Percentiles rank a stretch among this genome's conserved stretches.
Conservation (phyloP, 30 jellyfish, hydroid and myxozoan genomes). For the Mastigias papua region DNA sequence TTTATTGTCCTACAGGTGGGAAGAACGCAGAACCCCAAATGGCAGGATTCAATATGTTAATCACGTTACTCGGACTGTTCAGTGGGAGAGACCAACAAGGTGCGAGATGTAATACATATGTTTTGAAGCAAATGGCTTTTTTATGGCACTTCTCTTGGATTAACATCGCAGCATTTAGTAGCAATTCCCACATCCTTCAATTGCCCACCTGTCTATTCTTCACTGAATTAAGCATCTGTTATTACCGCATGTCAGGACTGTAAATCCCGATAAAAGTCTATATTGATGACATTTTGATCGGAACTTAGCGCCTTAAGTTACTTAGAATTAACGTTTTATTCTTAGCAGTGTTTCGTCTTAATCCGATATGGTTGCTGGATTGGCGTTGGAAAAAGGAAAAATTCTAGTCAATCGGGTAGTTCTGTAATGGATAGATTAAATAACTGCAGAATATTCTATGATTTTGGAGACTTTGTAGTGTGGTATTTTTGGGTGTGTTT, state of each 20-base stretch:
- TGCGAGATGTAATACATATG: background rate
- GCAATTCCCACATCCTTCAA: no score
- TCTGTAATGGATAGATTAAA: no score
- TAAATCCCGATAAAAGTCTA: no score
- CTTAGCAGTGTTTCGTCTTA: background rate
- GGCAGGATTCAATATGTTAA: constrained; percentile 89
- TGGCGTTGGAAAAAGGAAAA: background rate
- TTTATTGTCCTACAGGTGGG: constrained; percentile 85
- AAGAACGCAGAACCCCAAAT: constrained; percentile 82
- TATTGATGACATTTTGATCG: background rate
- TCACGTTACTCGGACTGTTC: constrained; percentile 91
- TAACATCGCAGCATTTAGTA: no score
- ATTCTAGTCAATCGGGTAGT: background rate
- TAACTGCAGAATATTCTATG: background rate
- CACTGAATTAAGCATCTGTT: no score
- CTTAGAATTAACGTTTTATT: background rate
- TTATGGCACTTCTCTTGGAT: no score
- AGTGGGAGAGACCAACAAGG: constrained; percentile 96
- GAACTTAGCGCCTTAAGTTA: background rate
- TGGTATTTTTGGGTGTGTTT: no score
- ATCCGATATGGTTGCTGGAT: background rate
- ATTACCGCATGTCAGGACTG: no score
- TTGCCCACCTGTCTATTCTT: no score
- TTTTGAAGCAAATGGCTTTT: background rate
- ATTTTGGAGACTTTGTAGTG: background rate